Percentiles rank a stretch among this genome's conserved stretches.
Evolutionary conservation across 1,140 invertebrate species (phyloP).

Genomic region (Cydia strobilella): DNA sequence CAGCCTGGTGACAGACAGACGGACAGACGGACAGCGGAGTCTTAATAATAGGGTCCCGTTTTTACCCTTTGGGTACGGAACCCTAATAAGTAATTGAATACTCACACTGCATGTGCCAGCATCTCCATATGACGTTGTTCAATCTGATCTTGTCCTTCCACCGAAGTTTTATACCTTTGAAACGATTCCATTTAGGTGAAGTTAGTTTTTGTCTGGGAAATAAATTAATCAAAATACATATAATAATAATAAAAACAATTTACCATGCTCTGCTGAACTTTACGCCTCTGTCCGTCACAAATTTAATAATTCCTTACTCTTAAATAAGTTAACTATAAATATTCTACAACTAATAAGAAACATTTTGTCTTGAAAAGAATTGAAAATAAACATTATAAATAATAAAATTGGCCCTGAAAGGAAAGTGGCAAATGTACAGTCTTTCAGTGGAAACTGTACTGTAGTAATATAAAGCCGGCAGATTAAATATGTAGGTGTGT

Average conservation of each 20-base stretch:
- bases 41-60: no score
- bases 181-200: constrained; percentile 99
- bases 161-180: constrained; percentile 97
- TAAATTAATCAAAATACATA: constrained; percentile 46
- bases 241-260: constrained; percentile 43
- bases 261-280: constrained; percentile 59
- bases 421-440: constrained; percentile 55
- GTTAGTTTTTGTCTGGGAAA: constrained; percentile 96
- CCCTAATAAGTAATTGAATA: constrained; percentile 49
- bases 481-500: constrained; percentile 53
- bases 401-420: constrained; percentile 38
- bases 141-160: constrained; percentile 99
- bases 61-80: no score
- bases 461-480: constrained; percentile 48
- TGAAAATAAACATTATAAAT: constrained; percentile 48
- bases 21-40: no score
- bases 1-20: no score
- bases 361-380: constrained; percentile 56
- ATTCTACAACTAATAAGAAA: constrained; percentile 56
- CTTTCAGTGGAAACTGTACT: constrained; percentile 55
- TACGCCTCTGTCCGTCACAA: constrained; percentile 51
- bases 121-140: constrained; percentile 99
- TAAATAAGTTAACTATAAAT: constrained; percentile 60
- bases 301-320: constrained; percentile 55
- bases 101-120: constrained; percentile 99